phyloP scores from a whole-genome alignment of 1,140 invertebrate species.

The Thaumetopoea pityocampa region DNA sequence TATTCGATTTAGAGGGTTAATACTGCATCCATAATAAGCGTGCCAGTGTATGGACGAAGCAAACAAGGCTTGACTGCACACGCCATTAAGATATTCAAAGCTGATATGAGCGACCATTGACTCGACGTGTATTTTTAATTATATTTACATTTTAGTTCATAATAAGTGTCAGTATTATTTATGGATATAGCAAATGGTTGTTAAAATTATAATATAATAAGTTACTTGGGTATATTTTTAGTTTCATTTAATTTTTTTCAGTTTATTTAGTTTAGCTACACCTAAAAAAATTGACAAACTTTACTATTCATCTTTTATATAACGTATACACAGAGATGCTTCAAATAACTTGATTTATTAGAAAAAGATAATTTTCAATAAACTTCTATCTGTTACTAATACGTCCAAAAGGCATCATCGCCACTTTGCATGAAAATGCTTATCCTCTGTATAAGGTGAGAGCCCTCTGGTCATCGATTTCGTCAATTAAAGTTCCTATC shows the following conservation, averaged over 20 bases:
- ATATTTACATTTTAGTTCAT: slow-evolving; percentile 23
- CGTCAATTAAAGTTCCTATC: too few species aligned
- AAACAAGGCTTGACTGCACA: slow-evolving; percentile 42
- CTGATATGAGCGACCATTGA: slow-evolving; percentile 30
- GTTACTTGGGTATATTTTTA: too few species aligned
- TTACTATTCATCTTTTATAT: slow-evolving; percentile 5
- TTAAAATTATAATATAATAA: slow-evolving; percentile 13
- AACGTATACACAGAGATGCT: too few species aligned
- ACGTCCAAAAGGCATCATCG: too few species aligned
- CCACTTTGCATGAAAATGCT: too few species aligned
- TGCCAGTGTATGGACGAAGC: slow-evolving; percentile 24
- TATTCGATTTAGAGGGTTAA: slow-evolving; percentile 21
- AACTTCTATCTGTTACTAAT: too few species aligned
- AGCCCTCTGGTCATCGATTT: too few species aligned
- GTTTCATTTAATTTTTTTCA: slow-evolving; percentile 2
- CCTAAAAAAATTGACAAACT: slow-evolving; percentile 1
- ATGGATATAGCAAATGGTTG: not conserved
- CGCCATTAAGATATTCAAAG: slow-evolving; percentile 38
- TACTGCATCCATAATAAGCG: slow-evolving; percentile 28
- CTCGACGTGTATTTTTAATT: slow-evolving; percentile 39
- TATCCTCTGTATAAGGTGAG: too few species aligned
- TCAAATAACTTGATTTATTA: too few species aligned
- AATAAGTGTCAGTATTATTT: slow-evolving; percentile 12
- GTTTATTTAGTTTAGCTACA: slow-evolving; percentile 1
- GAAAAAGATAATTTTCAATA: too few species aligned